Base-by-base conservation (phyloP, 1,140 invertebrate species). In the Drosophila pruinosa region DNA sequence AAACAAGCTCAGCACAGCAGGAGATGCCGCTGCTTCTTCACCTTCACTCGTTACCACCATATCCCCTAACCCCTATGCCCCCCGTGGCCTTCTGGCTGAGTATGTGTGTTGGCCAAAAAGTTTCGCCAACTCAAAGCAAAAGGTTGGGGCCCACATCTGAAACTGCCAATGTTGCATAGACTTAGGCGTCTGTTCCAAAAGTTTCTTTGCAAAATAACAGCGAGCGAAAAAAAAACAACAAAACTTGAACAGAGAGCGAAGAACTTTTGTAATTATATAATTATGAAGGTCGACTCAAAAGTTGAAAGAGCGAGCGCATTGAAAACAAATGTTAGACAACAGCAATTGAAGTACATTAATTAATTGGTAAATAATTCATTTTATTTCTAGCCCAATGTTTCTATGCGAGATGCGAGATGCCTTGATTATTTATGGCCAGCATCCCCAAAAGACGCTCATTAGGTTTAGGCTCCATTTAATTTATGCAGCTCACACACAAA, bases 211-310 rank as follows among this genome's bases (percentile, higher is more conserved):
- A 39, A 75, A 72, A 67, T 70, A 78, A 74, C 59, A 39, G 31
- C 61, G 50, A 26, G 39, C 10, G 31, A 41, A 52, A 53, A 34
- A 39, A 14, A 8, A 14, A 41, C 6, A 28, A 19, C 12, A 10
- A 17, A 5, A 31, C 19, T 2, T 8, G 21, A 19, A 67, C 1
- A 24, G 2, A n/a, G 19, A 8, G 47, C 26, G 15, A 43, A 41
- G 61, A 85, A 85, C 81, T 86, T 86, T 86, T 78, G 62, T 82
- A 86, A 86, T 86, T 86, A 88, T 62, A 78, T 86, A 86, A 86
- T 88, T 86, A 86, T 86, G 82, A 82, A 82, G 82, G 82, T 88
- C 75, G 75, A 54, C 62, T 71, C 38, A 58, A 77, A 85, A 78
- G 75, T 86, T 12, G 54, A 43, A 17, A 38, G 31, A 10, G 21